Evolutionary conservation across 2,797 vertebrate genomes (phyloP).

Genomic region (Dermochelys coriacea): DNA sequence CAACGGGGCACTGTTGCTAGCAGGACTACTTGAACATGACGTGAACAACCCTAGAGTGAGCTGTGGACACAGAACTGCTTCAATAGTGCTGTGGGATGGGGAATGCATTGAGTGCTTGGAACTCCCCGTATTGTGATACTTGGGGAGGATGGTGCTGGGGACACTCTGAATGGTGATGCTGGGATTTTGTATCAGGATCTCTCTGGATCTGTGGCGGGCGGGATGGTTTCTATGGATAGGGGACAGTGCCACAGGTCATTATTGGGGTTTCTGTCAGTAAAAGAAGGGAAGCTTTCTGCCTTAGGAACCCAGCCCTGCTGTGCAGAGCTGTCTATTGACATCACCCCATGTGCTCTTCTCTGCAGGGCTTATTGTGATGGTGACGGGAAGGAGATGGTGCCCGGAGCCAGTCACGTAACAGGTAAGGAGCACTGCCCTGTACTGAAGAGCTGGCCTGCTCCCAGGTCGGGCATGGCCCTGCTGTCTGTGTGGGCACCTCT

Average conservation of each 20-base stretch:
- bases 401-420: slow-evolving; percentile 27
- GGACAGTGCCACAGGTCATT: too few species aligned
- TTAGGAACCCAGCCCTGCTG: not conserved
- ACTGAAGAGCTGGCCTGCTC: too few species aligned
- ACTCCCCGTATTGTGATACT: not conserved
- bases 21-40: not conserved
- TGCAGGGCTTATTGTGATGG: slow-evolving; percentile 70
- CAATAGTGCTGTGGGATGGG: not conserved
- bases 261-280: not conserved
- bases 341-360: slow-evolving; percentile 13
- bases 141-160: not conserved
- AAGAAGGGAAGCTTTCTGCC: not conserved
- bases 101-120: not conserved
- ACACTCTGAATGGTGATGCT: too few species aligned
- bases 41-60: not conserved
- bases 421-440: slow-evolving; percentile 58
- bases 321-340: not conserved
- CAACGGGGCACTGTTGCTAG: not conserved
- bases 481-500: not conserved
- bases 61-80: not conserved
- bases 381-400: slow-evolving; percentile 47
- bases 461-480: not conserved
- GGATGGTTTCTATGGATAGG: not conserved
- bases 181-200: not conserved
- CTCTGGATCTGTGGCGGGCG: not conserved